Percentiles rank a stretch among this genome's conserved stretches.
Evolutionary conservation across 2,888 invertebrate species (phyloP).

Genomic region (Himalopsyche kuldschensis): DNA sequence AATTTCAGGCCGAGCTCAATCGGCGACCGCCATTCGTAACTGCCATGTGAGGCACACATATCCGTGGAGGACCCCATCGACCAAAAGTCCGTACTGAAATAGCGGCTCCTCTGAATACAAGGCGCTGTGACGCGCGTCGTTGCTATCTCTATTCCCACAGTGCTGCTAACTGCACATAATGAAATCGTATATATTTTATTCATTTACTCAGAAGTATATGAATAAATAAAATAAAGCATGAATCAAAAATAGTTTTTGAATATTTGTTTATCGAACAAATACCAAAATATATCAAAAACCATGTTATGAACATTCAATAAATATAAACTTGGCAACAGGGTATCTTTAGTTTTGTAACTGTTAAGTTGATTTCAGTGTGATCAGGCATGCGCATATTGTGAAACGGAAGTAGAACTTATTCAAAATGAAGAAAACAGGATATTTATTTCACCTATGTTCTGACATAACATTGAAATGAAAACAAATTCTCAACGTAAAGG

Average conservation of each 20-base stretch:
- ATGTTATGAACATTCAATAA: background rate
- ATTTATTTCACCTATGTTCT: background rate
- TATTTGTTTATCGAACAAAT: background rate
- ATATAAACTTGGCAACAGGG: background rate
- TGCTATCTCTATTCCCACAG: constrained; percentile 20
- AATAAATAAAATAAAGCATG: background rate
- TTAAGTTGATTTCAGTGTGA: background rate
- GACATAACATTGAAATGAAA: background rate
- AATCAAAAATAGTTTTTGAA: background rate
- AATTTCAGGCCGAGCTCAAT: constrained; percentile 16
- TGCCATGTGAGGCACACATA: constrained; percentile 35
- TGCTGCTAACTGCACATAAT: constrained; percentile 11
- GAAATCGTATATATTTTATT: background rate
- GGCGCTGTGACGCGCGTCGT: constrained; percentile 29
- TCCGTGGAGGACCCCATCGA: constrained; percentile 39
- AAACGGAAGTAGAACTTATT: background rate
- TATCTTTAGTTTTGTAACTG: background rate
- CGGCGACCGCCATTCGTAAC: constrained; percentile 30
- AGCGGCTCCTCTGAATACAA: constrained; percentile 21
- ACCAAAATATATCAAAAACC: background rate
- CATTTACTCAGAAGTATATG: background rate
- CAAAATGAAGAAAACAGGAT: constrained; percentile 4
- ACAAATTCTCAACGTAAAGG: background rate
- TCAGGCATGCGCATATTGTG: background rate
- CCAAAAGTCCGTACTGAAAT: constrained; percentile 39